Conservation (phyloP, 1,140 invertebrate species). For the Oreohelix idahoensis region DNA sequence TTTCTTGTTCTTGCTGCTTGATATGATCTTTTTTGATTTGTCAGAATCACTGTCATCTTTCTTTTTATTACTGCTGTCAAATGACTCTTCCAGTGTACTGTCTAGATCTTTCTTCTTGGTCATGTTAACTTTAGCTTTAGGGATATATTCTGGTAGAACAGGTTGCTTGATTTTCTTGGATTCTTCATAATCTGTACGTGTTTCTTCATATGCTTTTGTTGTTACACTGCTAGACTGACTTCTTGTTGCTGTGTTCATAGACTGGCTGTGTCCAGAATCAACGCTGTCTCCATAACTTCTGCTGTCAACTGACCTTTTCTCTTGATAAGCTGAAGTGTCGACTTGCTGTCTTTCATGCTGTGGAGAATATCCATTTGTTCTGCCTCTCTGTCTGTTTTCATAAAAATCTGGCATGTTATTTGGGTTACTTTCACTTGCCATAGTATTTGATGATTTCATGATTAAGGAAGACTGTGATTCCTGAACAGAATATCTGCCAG, state of each 20-base stretch:
- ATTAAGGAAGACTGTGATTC: slow-evolving; percentile 3
- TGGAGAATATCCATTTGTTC: not conserved
- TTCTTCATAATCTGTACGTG: slow-evolving; percentile 1
- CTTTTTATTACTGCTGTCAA: not conserved
- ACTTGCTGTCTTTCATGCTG: not conserved
- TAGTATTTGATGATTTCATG: not conserved
- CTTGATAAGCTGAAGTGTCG: not conserved
- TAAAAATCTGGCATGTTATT: slow-evolving; percentile 9
- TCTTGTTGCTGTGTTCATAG: no score
- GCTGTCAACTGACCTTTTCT: not conserved
- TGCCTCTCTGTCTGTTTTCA: slow-evolving; percentile 8
- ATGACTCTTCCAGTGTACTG: not conserved
- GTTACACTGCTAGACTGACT: not conserved
- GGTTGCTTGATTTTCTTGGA: slow-evolving; percentile 5
- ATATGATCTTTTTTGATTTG: not conserved
- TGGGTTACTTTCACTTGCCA: not conserved
- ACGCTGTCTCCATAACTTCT: not conserved
- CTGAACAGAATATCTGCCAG: not conserved
- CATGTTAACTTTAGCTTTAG: slow-evolving; percentile 9
- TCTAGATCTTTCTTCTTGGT: not conserved
- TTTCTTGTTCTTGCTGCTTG: slow-evolving; percentile 2
- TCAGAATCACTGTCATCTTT: no score
- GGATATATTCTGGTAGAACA: slow-evolving; percentile 25
- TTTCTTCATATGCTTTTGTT: not conserved
- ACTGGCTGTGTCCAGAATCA: not conserved